phyloP scores from a whole-genome alignment of 2,113 vertebrate species.

The Malurus cyaneus region DNA sequence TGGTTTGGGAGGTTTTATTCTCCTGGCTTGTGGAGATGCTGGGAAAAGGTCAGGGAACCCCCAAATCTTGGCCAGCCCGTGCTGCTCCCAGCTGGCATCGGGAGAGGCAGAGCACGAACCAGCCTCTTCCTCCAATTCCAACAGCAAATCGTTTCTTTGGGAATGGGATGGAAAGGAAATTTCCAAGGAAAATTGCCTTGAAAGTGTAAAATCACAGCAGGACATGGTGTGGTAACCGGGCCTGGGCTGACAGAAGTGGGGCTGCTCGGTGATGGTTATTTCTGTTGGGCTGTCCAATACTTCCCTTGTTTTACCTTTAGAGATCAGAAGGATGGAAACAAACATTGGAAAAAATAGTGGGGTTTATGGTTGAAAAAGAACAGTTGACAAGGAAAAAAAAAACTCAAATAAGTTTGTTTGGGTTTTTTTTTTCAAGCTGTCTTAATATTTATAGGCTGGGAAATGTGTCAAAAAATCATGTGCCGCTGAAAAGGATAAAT shows the following conservation, averaged over 20 bases:
- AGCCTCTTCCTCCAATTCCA: neutral
- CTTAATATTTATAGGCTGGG: neutral
- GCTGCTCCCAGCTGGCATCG: neutral
- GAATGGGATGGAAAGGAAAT: neutral
- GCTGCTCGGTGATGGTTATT: neutral
- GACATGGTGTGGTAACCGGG: neutral
- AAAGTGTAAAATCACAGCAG: neutral
- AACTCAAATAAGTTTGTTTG: neutral
- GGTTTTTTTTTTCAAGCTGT: neutral
- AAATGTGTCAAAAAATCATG: neutral
- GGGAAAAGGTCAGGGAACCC: neutral
- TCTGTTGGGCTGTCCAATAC: neutral
- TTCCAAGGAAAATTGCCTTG: neutral
- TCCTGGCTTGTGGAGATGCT: neutral
- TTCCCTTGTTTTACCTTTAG: neutral
- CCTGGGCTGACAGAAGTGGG: no score
- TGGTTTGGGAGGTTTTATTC: neutral
- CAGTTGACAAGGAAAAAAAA: neutral
- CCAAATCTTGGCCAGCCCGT: neutral
- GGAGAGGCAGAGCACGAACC: neutral
- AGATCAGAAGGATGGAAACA: neutral
- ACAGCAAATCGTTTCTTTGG: neutral
- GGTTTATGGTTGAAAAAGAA: neutral
- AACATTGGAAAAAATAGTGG: neutral
- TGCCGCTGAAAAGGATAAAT: neutral